Percentiles rank a stretch among this genome's conserved stretches.
Conservation (phyloP, 2,113 vertebrate species). For the Pandion haliaetus region DNA sequence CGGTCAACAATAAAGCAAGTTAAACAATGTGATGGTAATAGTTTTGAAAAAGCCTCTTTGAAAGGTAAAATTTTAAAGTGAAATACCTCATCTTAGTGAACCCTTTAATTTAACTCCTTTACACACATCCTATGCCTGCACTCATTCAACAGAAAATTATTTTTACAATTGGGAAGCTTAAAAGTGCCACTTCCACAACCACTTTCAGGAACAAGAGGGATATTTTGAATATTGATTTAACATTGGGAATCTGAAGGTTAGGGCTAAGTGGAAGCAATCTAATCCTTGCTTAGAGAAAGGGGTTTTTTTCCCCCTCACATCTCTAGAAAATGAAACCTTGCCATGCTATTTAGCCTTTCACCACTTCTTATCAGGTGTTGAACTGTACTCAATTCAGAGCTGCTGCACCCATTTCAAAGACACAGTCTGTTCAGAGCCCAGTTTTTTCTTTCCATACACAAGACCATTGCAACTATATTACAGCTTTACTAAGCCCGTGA, state of each 20-base stretch:
- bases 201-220: not conserved
- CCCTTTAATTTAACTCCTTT: not conserved
- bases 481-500: not conserved
- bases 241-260: not conserved
- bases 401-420: not conserved
- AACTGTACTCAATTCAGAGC: not conserved
- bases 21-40: not conserved
- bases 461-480: not conserved
- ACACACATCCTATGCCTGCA: not conserved
- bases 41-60: not conserved
- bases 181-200: not conserved
- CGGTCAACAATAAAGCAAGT: not conserved
- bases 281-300: not conserved
- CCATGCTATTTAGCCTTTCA: not conserved
- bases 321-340: not conserved
- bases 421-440: not conserved
- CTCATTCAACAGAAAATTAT: not conserved
- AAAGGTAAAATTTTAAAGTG: not conserved
- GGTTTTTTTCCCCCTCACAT: not conserved
- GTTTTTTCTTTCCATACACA: not conserved
- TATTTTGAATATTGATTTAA: not conserved
- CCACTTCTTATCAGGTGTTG: not conserved
- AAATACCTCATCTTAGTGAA: not conserved
- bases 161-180: not conserved
- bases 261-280: not conserved